Evolutionary conservation across 2,113 vertebrate genomes (phyloP).

Genomic region (Cryptotis parvus): DNA sequence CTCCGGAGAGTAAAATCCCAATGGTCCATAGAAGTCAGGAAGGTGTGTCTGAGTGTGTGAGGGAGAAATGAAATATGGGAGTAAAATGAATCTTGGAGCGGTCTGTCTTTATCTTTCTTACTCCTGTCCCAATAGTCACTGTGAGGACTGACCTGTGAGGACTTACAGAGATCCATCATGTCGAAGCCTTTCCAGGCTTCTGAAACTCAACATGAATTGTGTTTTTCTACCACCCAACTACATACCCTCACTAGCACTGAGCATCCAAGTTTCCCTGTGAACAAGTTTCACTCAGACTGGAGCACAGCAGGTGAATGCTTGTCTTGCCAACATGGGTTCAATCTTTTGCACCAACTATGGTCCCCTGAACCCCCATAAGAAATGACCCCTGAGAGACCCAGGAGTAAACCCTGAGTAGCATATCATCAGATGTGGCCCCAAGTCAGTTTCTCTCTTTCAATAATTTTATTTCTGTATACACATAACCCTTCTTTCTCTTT

Average conservation of each 20-base stretch:
- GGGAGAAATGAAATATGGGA: neutral
- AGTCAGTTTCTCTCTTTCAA: too few relatives aligned
- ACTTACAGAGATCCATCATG: neutral
- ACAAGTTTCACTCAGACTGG: neutral
- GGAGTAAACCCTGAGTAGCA: too few relatives aligned
- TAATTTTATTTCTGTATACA: too few relatives aligned
- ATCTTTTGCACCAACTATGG: too few relatives aligned
- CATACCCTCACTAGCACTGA: too few relatives aligned
- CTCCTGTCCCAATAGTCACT: neutral
- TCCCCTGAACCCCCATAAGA: too few relatives aligned
- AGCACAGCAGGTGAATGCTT: too few relatives aligned
- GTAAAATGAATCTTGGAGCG: neutral
- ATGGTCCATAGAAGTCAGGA: neutral
- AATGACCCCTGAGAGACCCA: too few relatives aligned
- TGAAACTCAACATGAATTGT: neutral
- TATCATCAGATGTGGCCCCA: too few relatives aligned
- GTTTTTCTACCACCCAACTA: neutral
- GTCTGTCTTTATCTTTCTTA: neutral
- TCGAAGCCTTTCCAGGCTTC: neutral
- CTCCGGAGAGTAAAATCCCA: neutral
- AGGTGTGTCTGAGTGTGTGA: rapidly evolving
- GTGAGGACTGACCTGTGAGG: neutral
- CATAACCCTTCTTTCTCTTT: neutral
- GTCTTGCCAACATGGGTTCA: too few relatives aligned
- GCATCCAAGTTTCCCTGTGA: neutral